Base-by-base conservation (phyloP, 2,888 invertebrate genomes). In the Cosmia trapezina region DNA sequence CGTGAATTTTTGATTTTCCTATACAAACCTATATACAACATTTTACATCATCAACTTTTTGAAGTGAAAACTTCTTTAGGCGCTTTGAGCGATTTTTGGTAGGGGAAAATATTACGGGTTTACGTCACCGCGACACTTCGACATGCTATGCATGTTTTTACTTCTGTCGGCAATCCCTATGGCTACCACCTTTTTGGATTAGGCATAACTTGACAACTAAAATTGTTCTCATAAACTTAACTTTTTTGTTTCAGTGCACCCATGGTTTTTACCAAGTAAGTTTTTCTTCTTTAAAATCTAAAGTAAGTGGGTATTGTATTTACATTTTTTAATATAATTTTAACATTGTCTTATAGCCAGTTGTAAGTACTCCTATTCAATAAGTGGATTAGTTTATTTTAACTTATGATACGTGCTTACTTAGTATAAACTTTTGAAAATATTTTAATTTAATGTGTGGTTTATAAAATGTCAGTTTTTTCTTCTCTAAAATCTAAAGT, bases 201-300 rank as follows among this genome's bases (percentile, higher is more conserved):
- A 28, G 3, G 12, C 22, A 2, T 11, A 51, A 12, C 22, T 53
- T 22, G 6, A 17, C 53, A 22, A 14, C 6, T 6, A 19, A 51
- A 54, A 14, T 6, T 54, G 14, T 14, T 28, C 8, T 17, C 17
- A 4, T 28, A n/a, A n/a, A n/a, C n/a, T n/a, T n/a, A 37, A 0
- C 17, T 57, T 22, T 65, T 57, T 59, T 51, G 1, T 80, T 79
- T 33, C 70, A 79, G 79, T 79, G 33, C 37, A 47, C 19, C 54
- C 66, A n/a, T 14, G 9, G 28, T 79, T 57, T 56, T 6, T 22
- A 33, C 63, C 51, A 5, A 74, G 79, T 79, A 74, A 80, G 79
- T 61, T 28, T 68, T n/a, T 41, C 0, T 37, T 9, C 6, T 17
- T 2, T 19, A n/a, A 49, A 28, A 33, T 17, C 6, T 37, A 28